Conservation (phyloP, 2,888 invertebrate species). For the Ashinkailepas kermadecensis region DNA sequence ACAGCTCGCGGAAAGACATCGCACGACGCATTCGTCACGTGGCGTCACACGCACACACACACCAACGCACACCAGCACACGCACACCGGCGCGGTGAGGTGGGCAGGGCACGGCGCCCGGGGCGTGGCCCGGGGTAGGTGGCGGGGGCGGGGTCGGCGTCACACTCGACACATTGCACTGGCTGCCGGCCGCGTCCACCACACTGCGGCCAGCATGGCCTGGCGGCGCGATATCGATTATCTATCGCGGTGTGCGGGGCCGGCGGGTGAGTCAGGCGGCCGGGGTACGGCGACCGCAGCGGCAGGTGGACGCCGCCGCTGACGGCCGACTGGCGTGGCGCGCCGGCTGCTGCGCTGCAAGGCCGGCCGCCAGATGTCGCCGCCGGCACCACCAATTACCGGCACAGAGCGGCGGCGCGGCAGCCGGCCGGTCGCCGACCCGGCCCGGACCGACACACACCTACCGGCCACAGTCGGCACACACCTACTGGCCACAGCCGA, state of each 20-base stretch:
- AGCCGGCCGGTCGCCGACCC: too few relatives aligned
- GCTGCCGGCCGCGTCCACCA: background rate
- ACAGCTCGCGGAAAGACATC: constrained; percentile 6
- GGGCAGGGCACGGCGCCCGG: background rate
- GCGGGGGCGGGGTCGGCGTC: too few relatives aligned
- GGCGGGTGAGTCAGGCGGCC: background rate
- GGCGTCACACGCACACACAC: background rate
- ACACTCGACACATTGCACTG: too few relatives aligned
- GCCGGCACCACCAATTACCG: background rate
- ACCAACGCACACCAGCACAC: background rate
- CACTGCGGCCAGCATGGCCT: background rate
- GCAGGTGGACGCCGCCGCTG: background rate
- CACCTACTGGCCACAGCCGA: too few relatives aligned
- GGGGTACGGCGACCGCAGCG: background rate
- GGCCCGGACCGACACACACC: too few relatives aligned
- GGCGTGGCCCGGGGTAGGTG: background rate
- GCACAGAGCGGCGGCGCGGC: background rate
- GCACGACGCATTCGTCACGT: background rate
- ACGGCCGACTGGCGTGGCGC: constrained; percentile 1
- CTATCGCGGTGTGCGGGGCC: background rate
- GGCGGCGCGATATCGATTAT: background rate
- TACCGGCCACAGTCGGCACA: too few relatives aligned
- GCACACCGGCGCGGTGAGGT: background rate
- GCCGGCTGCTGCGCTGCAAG: background rate
- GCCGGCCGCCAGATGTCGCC: constrained; percentile 2